phyloP scores from a whole-genome alignment of 2,888 invertebrate species.

The Cabera pusaria region DNA sequence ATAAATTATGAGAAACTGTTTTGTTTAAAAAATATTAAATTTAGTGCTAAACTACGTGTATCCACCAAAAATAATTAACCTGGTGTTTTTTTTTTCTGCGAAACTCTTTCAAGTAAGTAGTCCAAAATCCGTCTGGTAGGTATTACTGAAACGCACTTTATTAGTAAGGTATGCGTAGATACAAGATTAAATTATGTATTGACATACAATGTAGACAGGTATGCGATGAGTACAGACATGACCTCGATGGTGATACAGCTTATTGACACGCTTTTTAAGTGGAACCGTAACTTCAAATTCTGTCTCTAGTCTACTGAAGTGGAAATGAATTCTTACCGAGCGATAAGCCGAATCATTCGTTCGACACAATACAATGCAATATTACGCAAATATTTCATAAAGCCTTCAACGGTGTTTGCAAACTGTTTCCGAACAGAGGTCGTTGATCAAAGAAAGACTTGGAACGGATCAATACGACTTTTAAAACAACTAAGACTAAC shows the following conservation, averaged over 20 bases:
- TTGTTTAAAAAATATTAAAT: too few species aligned
- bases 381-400: slow-evolving; percentile 40
- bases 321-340: slow-evolving; percentile 38
- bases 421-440: slow-evolving; percentile 29
- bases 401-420: slow-evolving; percentile 26
- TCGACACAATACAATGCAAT: slow-evolving; percentile 29
- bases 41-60: too few species aligned
- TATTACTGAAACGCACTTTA: too few species aligned
- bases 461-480: too few species aligned
- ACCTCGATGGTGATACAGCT: slow-evolving; percentile 1
- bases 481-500: too few species aligned
- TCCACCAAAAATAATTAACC: too few species aligned
- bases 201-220: background rate
- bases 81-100: too few species aligned
- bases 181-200: too few species aligned
- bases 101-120: too few species aligned
- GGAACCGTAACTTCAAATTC: slow-evolving; percentile 13
- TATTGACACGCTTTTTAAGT: slow-evolving; percentile 8
- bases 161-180: too few species aligned
- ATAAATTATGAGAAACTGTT: too few species aligned
- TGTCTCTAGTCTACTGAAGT: slow-evolving; percentile 30
- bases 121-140: too few species aligned
- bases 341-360: slow-evolving; percentile 27
- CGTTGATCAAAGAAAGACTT: slow-evolving; percentile 11
- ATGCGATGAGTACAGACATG: slow-evolving; percentile 1